A percentile compares a stretch with the other conserved stretches of the same genome.
Conservation (phyloP, 2,797 vertebrate genomes). For the Pseudochromis fuscus region DNA sequence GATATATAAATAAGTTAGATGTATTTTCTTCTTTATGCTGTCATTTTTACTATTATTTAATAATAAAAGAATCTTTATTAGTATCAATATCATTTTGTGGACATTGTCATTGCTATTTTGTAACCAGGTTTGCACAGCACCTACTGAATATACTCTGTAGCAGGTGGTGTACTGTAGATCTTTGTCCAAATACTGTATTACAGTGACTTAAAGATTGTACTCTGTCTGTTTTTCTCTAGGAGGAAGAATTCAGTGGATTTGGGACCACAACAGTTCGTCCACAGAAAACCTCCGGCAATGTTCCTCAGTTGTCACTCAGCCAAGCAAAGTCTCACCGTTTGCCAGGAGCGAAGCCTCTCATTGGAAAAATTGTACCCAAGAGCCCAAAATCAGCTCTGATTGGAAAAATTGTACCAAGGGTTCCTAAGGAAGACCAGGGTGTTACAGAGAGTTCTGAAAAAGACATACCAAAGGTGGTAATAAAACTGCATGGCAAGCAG, state of each 20-base stretch:
- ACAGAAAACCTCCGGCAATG: conserved; percentile 46
- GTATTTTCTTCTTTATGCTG: neutral
- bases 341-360: conserved; percentile 65
- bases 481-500: conserved; percentile 70
- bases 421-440: conserved; percentile 54
- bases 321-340: conserved; percentile 61
- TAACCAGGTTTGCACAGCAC: neutral
- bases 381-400: conserved; percentile 58
- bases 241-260: conserved; percentile 90
- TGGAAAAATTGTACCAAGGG: conserved; percentile 73
- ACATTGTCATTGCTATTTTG: neutral
- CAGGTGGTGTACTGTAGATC: neutral
- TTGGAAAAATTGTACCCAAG: conserved; percentile 73
- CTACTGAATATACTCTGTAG: neutral
- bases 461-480: conserved; percentile 63
- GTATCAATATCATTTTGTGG: neutral
- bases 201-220: neutral
- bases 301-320: conserved; percentile 43
- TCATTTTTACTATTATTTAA: neutral
- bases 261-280: conserved; percentile 69
- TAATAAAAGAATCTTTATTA: neutral
- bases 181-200: neutral
- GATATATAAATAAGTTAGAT: neutral
- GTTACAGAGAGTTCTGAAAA: conserved; percentile 34
- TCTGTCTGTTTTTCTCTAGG: conserved; percentile 73